These are phyloP conservation scores for Diplazon laetatorius DNA, from an alignment of 2,888 invertebrate genomes.

Conservation along the genomic window DNA sequence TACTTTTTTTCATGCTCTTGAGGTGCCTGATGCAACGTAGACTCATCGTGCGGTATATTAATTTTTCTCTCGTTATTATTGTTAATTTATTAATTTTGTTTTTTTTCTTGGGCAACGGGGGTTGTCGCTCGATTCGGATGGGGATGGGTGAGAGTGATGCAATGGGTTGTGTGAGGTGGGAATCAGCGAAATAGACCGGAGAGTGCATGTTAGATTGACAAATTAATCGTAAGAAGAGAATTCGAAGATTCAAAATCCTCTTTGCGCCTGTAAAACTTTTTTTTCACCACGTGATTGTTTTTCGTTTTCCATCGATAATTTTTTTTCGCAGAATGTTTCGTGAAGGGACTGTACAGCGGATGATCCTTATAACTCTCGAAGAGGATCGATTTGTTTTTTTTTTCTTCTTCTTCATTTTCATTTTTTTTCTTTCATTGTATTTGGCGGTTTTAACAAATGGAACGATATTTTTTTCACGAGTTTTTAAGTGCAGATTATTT, in stretches of 20 bases:
- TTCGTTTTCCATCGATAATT: neutral
- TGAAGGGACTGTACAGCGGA: neutral
- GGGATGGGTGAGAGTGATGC: constrained; percentile 18
- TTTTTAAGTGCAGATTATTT: no score
- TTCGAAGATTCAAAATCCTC: no score
- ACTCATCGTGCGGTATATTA: constrained; percentile 3
- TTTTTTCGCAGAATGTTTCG: neutral
- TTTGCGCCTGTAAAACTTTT: no score
- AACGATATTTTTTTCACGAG: constrained; percentile 55
- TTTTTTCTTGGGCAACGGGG: constrained; percentile 2
- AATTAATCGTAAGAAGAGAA: no score
- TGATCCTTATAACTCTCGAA: neutral
- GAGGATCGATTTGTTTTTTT: neutral
- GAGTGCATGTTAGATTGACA: no score
- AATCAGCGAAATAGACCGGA: neutral
- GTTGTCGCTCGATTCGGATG: neutral
- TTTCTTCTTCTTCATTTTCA: no score
- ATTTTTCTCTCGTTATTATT: neutral
- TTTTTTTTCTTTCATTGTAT: neutral
- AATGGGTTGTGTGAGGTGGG: constrained; percentile 26
- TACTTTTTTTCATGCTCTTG: neutral
- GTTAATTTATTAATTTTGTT: no score
- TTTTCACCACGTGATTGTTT: no score
- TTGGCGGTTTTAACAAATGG: constrained; percentile 19
- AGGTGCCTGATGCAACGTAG: neutral